These are phyloP conservation scores for Eretmocerus hayati DNA, from an alignment of 2,888 invertebrate genomes.

Conservation along the genomic window DNA sequence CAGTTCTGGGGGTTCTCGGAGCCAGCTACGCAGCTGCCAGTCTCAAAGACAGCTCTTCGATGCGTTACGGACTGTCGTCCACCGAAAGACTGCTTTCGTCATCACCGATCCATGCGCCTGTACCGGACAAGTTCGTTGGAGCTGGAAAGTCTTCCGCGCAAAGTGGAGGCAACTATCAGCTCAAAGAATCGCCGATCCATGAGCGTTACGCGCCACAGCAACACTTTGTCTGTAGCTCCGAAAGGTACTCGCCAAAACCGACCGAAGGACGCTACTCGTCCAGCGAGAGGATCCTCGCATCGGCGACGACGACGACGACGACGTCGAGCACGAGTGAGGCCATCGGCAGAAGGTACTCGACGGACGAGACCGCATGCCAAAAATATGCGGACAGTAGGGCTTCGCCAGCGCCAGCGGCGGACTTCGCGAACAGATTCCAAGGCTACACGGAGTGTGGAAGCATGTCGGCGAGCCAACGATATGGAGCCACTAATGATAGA, in stretches of 20 bases:
- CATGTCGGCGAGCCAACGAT: slow-evolving; percentile 28
- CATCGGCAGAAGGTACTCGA: slow-evolving; percentile 27
- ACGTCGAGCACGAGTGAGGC: slow-evolving; percentile 1
- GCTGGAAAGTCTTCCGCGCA: slow-evolving; percentile 22
- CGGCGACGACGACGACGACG: background rate
- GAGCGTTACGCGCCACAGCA: slow-evolving; percentile 33
- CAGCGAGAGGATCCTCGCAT: slow-evolving; percentile 31
- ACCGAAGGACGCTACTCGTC: slow-evolving; percentile 39
- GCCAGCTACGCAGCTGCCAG: slow-evolving; percentile 22
- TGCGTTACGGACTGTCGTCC: slow-evolving; percentile 33
- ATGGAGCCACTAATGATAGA: slow-evolving; percentile 31
- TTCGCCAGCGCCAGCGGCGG: slow-evolving; percentile 32
- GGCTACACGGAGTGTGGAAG: slow-evolving; percentile 30
- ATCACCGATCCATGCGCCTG: slow-evolving; percentile 41
- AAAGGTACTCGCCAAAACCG: slow-evolving; percentile 37
- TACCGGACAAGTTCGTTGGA: slow-evolving; percentile 38
- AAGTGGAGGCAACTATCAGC: slow-evolving; percentile 2
- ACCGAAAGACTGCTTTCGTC: slow-evolving; percentile 38
- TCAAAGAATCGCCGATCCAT: slow-evolving; percentile 30
- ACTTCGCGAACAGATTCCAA: slow-evolving; percentile 30
- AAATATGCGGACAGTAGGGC: slow-evolving; percentile 35
- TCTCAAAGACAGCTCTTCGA: slow-evolving; percentile 27
- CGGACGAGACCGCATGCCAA: slow-evolving; percentile 35
- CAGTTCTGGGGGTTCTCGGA: slow-evolving; percentile 36
- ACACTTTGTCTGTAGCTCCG: no score